phyloP scores from a whole-genome alignment of 2,797 vertebrate genomes.

The Poecilia gillii region DNA sequence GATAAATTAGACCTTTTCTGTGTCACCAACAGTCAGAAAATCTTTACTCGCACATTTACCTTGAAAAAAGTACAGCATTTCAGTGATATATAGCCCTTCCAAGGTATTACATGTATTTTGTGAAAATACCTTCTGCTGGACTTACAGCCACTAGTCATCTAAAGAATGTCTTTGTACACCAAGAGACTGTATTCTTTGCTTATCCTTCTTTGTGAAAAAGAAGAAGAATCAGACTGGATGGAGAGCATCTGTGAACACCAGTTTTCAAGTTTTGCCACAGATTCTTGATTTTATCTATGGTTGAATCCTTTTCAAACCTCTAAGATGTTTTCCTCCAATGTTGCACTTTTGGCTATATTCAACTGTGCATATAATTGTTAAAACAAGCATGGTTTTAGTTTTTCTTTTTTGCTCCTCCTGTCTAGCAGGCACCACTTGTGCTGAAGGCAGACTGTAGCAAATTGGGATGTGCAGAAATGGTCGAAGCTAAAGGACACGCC shows the following conservation, averaged over 20 bases:
- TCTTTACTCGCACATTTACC: neutral
- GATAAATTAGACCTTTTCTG: neutral
- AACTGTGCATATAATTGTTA: neutral
- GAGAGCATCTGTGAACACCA: neutral
- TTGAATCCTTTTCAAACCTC: neutral
- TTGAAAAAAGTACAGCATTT: neutral
- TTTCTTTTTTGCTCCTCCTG: neutral
- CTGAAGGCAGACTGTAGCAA: neutral
- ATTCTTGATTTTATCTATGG: neutral
- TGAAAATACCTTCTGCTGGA: neutral
- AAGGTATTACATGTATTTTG: neutral
- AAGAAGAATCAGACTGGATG: neutral
- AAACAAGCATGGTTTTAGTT: neutral
- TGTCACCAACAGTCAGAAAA: neutral
- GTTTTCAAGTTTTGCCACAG: neutral
- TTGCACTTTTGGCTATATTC: neutral
- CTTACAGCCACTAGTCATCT: neutral
- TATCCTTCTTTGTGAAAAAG: neutral
- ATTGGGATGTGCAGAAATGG: neutral
- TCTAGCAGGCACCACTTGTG: neutral
- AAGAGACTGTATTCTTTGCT: neutral
- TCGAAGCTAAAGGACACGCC: neutral
- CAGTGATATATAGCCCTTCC: neutral
- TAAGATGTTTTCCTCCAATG: neutral
- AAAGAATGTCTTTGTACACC: neutral